A percentile compares a stretch with the other conserved stretches of the same genome.
Conservation (phyloP, 2,888 invertebrate species). For the Andrena fulva region DNA sequence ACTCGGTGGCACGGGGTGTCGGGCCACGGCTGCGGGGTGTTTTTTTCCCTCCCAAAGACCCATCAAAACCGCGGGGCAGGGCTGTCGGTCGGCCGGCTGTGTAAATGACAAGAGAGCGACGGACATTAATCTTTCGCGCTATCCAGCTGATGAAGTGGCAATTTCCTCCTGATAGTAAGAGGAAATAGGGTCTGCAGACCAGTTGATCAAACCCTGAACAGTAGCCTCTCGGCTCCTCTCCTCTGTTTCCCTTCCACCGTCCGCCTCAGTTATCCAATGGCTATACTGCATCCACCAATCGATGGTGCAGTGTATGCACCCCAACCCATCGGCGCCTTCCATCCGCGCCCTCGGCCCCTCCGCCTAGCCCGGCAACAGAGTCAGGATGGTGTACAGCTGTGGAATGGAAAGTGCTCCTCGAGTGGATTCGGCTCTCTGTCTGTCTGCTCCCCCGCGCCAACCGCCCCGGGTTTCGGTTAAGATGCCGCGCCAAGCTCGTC, state of each 20-base stretch:
- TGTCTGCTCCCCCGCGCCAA: neutral
- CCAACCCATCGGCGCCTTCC: constrained; percentile 3
- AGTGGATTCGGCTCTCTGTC: constrained; percentile 61
- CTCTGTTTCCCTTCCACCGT: constrained; percentile 59
- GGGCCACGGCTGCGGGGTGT: neutral
- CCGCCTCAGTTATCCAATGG: constrained; percentile 69
- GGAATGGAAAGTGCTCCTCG: constrained; percentile 64
- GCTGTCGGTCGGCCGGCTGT: constrained; percentile 52
- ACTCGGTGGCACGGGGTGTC: neutral
- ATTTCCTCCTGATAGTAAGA: constrained; percentile 82
- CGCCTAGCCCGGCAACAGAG: constrained; percentile 22
- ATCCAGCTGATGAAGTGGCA: constrained; percentile 82
- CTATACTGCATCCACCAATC: constrained; percentile 72
- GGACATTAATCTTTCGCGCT: constrained; percentile 76
- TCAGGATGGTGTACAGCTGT: constrained; percentile 57
- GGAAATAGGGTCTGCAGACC: constrained; percentile 82
- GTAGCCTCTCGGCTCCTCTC: constrained; percentile 69
- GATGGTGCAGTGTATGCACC: constrained; percentile 74
- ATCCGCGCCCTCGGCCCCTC: neutral
- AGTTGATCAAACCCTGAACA: constrained; percentile 77
- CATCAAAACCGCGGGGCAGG: constrained; percentile 38
- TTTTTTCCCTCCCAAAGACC: constrained; percentile 45
- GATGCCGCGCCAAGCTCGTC: constrained; percentile 51
- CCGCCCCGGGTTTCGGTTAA: constrained; percentile 38
- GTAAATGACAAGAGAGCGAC: constrained; percentile 75